Evolutionary conservation across 2,797 vertebrate species (phyloP).

Genomic region (Tokudaia muenninki): DNA sequence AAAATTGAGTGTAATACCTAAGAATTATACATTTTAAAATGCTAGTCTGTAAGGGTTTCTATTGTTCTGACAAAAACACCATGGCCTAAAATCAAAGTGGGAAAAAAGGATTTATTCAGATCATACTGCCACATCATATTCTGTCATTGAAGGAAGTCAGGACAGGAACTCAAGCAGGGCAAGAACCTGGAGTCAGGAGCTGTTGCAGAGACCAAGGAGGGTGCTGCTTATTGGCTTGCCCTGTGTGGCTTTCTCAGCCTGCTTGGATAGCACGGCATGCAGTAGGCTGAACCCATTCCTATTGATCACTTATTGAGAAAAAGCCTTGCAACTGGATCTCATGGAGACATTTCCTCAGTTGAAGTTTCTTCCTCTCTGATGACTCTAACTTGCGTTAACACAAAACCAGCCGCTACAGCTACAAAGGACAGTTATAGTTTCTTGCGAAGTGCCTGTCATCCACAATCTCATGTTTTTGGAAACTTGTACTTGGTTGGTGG

Average conservation of each 20-base stretch:
- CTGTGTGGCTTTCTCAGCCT: not conserved
- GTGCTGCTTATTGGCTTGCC: not conserved
- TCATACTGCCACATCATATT: not conserved
- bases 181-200: not conserved
- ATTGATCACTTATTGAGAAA: not conserved
- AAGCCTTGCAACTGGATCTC: not conserved
- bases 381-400: not conserved
- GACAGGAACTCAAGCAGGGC: not conserved
- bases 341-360: not conserved
- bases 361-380: not conserved
- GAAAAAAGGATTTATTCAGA: not conserved
- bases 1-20: not conserved
- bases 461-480: not conserved
- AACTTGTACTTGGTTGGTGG: not conserved
- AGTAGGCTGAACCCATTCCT: no score
- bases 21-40: not conserved
- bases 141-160: not conserved
- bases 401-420: not conserved
- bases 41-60: not conserved
- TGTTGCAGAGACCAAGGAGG: not conserved
- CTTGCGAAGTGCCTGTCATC: not conserved
- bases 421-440: not conserved
- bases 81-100: not conserved
- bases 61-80: not conserved
- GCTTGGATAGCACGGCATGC: not conserved